Base-by-base conservation (phyloP, 2,113 vertebrate genomes). In the Nyctereutes procyonoides region DNA sequence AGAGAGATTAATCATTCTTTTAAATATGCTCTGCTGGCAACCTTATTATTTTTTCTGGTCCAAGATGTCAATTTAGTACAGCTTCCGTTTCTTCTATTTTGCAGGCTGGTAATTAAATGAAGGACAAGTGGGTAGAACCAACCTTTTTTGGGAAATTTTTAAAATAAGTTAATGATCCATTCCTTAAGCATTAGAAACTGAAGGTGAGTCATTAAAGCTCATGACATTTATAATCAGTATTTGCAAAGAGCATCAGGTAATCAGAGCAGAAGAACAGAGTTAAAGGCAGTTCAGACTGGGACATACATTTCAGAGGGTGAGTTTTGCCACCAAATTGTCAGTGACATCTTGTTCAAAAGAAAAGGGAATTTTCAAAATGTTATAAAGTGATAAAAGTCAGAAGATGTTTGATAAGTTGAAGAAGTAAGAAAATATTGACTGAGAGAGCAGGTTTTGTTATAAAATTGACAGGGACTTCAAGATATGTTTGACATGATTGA, bases 1-100 rank as follows among this genome's bases (percentile, higher is more conserved):
- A 95, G 30, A 96, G 43, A 97, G 94, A 98, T 88, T 98, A 95
- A 97, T 98, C 92, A 87, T 97, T 86, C n/a, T 88, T 95, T 97
- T 91, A 87, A 94, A 97, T 96, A 92, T 92, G 32, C 76, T 92
- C 55, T 80, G 17, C 92, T 56, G 1, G 17, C 82, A 96, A 85
- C 84, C 30, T 58, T 16, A n/a, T 82, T 96, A 63, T 89, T 93
- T 76, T 96, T 95, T 60, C 88, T 69, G 17, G 15, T 60, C 38
- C 58, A 26, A 90, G 58, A 84, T 55, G 32, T 82, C 95, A 95
- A 95, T 96, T 98, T 95, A 94, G 35, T 19, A 74, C 22, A n/a
- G 32, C 60, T 86, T 96, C 60, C 69, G 2, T 69, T 93, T 35
- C 97, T 92, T 65, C 24, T 92, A 3, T 97, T 96, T 56, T 77